Evolutionary conservation across 1,140 invertebrate species (phyloP), one percentile per base, ranked within the genome.

Genomic region (Rhyzopertha dominica): DNA sequence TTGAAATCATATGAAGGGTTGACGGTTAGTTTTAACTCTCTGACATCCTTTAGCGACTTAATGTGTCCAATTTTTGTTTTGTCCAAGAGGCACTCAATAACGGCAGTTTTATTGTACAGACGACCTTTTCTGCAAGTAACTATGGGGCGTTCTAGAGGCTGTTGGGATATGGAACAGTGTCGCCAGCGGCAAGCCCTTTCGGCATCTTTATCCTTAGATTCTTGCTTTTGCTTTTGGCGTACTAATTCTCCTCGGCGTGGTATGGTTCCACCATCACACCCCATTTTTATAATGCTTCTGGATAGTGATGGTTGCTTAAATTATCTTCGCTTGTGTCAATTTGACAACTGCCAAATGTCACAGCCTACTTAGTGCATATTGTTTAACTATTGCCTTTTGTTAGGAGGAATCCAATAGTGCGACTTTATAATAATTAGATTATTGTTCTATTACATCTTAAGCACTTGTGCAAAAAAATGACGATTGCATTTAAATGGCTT

Each of bases 261-360:
- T 67, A 98, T 98, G 24, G 94, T 97, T 59, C 95, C 95, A 55
- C 95, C 95, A 78, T 98, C 95, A 63, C 93, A 96, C 77, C 95
- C 95, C 95, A 98, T 97, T 31, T 5, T 31, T 31, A n/a, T n/a
- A n/a, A n/a, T n/a, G n/a, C n/a, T n/a, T n/a, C n/a, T n/a, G n/a
- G n/a, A n/a, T n/a, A n/a, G n/a, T n/a, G n/a, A n/a, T n/a, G n/a
- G n/a, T n/a, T n/a, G n/a, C n/a, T n/a, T n/a, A n/a, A n/a, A n/a
- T n/a, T n/a, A n/a, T n/a, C n/a, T n/a, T n/a, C n/a, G n/a, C n/a
- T n/a, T n/a, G n/a, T n/a, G n/a, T n/a, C n/a, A n/a, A n/a, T n/a
- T n/a, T n/a, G n/a, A n/a, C n/a, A n/a, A n/a, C n/a, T n/a, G n/a
- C n/a, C n/a, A n/a, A n/a, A n/a, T n/a, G n/a, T n/a, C n/a, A n/a